Conservation (phyloP, 1,140 invertebrate genomes). For the Cyrtorhinus lividipennis region DNA sequence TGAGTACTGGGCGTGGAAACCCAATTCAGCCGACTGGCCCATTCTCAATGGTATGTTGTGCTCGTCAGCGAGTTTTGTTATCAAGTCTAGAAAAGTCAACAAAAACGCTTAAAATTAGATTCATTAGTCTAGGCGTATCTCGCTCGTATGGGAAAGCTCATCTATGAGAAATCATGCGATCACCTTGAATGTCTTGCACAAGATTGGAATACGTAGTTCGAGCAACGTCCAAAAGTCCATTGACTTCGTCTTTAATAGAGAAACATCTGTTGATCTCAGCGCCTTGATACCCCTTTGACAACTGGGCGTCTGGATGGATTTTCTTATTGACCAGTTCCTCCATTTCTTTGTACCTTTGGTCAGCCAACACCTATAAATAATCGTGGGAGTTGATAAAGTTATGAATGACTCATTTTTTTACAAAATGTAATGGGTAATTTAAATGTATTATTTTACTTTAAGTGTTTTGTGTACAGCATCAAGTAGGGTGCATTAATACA, state of each 20-base stretch:
- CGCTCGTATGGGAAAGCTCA: too few relatives aligned
- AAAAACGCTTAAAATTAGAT: too few relatives aligned
- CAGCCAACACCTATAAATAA: conserved; percentile 33
- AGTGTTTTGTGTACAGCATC: too few relatives aligned
- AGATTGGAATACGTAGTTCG: conserved; percentile 60
- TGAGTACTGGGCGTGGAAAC: neutral
- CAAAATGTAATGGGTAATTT: too few relatives aligned
- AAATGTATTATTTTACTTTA: too few relatives aligned
- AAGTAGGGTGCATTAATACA: too few relatives aligned
- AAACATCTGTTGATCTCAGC: conserved; percentile 64
- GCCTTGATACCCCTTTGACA: conserved; percentile 48
- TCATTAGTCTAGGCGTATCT: too few relatives aligned
- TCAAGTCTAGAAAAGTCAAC: too few relatives aligned
- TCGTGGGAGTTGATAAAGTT: too few relatives aligned
- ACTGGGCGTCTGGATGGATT: conserved; percentile 56
- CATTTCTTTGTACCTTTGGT: conserved; percentile 40
- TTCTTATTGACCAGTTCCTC: conserved; percentile 45
- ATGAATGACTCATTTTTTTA: too few relatives aligned
- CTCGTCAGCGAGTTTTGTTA: neutral
- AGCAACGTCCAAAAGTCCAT: conserved; percentile 60
- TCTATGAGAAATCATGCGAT: neutral
- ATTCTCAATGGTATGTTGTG: conserved; percentile 7
- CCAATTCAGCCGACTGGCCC: conserved; percentile 1
- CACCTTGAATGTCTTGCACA: conserved; percentile 59
- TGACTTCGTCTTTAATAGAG: conserved; percentile 61